Conservation (phyloP, 2,113 vertebrate genomes). For the Eira barbara region DNA sequence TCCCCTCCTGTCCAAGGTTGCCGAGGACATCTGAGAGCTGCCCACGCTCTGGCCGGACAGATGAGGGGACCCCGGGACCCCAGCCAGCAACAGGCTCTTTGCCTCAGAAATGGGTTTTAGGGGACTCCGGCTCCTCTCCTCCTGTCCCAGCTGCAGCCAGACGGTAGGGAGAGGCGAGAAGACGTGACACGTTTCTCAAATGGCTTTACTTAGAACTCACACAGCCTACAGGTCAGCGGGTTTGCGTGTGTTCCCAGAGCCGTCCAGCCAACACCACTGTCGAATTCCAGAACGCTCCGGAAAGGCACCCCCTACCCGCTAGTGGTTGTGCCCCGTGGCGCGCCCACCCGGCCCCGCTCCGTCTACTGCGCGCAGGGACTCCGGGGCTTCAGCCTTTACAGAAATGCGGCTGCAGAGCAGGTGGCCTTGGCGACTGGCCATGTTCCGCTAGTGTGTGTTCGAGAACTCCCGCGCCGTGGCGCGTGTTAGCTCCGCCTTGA, state of each 20-base stretch:
- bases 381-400: background rate
- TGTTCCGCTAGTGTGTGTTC: background rate
- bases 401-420: fast-evolving
- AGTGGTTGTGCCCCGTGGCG: background rate
- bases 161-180: too few relatives aligned
- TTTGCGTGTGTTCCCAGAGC: background rate
- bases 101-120: background rate
- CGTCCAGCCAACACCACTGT: background rate
- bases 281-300: background rate
- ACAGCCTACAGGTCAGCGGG: background rate
- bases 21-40: background rate
- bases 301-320: background rate
- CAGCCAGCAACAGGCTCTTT: background rate
- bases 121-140: background rate
- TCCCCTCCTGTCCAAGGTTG: background rate
- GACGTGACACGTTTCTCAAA: background rate
- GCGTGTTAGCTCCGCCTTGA: background rate
- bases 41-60: too few relatives aligned
- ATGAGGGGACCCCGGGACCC: background rate
- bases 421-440: background rate
- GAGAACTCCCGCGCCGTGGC: too few relatives aligned
- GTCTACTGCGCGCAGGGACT: background rate
- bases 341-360: background rate
- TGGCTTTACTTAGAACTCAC: background rate
- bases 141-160: background rate